These are phyloP conservation scores for Tragelaphus buxtoni DNA, from an alignment of 2,113 vertebrate species.

Conservation along the genomic window DNA sequence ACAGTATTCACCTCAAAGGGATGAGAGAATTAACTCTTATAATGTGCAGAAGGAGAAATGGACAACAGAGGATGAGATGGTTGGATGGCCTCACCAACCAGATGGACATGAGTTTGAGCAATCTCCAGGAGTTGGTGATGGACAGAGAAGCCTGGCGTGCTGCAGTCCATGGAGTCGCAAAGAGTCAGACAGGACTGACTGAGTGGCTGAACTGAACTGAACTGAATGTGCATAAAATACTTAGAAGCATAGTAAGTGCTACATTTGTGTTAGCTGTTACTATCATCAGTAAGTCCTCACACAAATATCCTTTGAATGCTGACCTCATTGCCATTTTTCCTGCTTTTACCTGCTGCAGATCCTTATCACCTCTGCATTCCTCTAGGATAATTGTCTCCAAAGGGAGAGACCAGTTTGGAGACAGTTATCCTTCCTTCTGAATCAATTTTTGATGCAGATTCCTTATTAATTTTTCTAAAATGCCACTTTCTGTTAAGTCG, in stretches of 20 bases:
- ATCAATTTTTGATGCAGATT: background rate
- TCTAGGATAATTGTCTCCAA: background rate
- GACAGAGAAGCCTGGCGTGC: background rate
- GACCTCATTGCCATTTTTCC: background rate
- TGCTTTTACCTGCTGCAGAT: background rate
- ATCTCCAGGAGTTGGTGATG: background rate
- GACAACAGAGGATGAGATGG: background rate
- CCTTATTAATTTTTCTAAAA: background rate
- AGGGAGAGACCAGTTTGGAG: background rate
- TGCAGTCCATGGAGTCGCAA: background rate
- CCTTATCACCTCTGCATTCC: background rate
- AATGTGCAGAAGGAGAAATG: background rate
- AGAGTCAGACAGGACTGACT: background rate
- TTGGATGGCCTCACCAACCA: background rate
- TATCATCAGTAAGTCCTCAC: background rate
- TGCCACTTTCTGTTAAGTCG: background rate
- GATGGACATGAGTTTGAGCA: background rate
- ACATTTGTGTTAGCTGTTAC: background rate
- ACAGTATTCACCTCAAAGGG: background rate
- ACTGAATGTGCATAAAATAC: background rate
- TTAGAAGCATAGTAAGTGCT: background rate
- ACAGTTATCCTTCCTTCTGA: background rate
- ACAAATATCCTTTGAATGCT: background rate
- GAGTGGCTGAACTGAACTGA: background rate
- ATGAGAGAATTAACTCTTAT: background rate